A percentile compares a stretch with the other conserved stretches of the same genome.
Evolutionary conservation across 1,140 invertebrate species (phyloP).

Genomic region (Calephelis nemesis): DNA sequence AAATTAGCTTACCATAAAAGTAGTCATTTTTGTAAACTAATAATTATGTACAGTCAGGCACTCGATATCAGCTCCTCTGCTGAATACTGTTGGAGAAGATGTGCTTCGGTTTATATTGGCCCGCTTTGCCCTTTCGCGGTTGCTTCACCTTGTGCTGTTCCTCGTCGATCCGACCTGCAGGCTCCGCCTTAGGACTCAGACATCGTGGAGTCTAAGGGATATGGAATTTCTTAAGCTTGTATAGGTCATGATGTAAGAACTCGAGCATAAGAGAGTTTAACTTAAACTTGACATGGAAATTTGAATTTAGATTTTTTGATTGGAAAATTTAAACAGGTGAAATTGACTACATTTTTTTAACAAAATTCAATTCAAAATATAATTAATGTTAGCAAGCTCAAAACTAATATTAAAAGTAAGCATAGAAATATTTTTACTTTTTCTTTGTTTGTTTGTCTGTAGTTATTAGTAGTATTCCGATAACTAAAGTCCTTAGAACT

Average conservation of each 20-base stretch:
- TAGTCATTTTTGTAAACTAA: constrained; percentile 32
- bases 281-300: neutral
- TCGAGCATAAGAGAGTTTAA: constrained; percentile 16
- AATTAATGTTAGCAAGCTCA: too few species aligned
- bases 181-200: constrained; percentile 50
- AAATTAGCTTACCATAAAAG: constrained; percentile 34
- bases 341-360: neutral
- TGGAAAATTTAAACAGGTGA: neutral
- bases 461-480: too few species aligned
- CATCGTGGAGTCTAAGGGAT: constrained; percentile 40
- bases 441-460: too few species aligned
- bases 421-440: too few species aligned
- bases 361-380: too few species aligned
- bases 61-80: constrained; percentile 50
- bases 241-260: constrained; percentile 24
- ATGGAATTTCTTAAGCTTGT: constrained; percentile 21
- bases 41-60: constrained; percentile 40
- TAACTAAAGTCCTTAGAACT: too few species aligned
- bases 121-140: constrained; percentile 71
- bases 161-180: constrained; percentile 46
- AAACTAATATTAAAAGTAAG: too few species aligned
- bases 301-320: neutral
- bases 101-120: constrained; percentile 73
- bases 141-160: constrained; percentile 69
- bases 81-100: constrained; percentile 64